Percentiles rank a stretch among this genome's conserved stretches.
Evolutionary conservation across 2,888 invertebrate genomes (phyloP).

Genomic region (Philereme vetulata): DNA sequence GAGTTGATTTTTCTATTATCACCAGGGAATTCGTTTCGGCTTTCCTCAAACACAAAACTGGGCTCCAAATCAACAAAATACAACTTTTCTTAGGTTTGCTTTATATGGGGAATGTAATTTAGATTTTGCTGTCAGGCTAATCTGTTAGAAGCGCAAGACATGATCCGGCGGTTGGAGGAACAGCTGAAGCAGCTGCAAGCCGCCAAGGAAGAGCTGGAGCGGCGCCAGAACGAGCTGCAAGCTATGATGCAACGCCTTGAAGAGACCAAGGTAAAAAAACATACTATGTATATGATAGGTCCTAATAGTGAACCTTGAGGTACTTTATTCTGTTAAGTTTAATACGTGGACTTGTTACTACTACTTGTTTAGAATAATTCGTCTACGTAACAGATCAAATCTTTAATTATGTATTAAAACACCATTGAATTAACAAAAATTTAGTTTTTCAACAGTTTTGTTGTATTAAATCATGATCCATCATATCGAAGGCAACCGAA

Average conservation of each 20-base stretch:
- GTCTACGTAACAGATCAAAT: background rate
- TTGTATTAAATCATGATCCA: background rate
- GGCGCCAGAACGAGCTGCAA: slow-evolving; percentile 93
- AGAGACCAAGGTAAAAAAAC: slow-evolving; percentile 87
- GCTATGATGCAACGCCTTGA: slow-evolving; percentile 96
- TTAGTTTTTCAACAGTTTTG: background rate
- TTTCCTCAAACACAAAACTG: too few relatives aligned
- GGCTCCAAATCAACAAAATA: too few relatives aligned
- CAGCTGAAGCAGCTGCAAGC: slow-evolving; percentile 95
- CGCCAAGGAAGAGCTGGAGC: slow-evolving; percentile 95
- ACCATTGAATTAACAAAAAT: background rate
- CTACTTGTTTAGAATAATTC: background rate
- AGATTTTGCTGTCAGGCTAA: slow-evolving; percentile 76
- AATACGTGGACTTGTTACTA: too few relatives aligned
- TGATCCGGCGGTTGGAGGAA: slow-evolving; percentile 95
- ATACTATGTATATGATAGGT: background rate
- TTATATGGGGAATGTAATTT: background rate
- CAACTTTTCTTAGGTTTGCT: too few relatives aligned
- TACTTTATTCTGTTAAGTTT: background rate
- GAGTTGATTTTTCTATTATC: too few relatives aligned
- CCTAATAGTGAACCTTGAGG: background rate
- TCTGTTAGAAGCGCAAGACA: slow-evolving; percentile 93
- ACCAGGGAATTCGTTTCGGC: too few relatives aligned
- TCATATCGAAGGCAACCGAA: slow-evolving; percentile 1
- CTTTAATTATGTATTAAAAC: background rate